Evolutionary conservation across 2,113 vertebrate genomes (phyloP), one percentile per base, ranked within the genome.

Genomic region (Toxostoma redivivum): DNA sequence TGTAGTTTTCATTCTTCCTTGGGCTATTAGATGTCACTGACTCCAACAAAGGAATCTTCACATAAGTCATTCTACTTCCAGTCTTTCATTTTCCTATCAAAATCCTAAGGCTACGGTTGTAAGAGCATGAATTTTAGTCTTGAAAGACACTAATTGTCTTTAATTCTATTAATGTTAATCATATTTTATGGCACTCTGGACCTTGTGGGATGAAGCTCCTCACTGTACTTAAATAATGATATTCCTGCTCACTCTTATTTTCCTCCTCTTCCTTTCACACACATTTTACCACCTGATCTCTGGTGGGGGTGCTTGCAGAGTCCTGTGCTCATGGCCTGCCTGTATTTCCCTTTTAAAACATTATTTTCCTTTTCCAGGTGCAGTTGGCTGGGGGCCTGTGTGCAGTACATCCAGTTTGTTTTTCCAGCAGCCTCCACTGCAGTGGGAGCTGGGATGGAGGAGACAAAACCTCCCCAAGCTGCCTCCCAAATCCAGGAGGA

Each of bases 311-410:
- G 19, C 48, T 61, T 38, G 38, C 71, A 76, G 44, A 15, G 10
- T 3, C 1, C 66, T 10, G 12, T 20, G 60, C 15, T 12, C 22
- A 4, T 5, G 40, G 22, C 1, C 7, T 85, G 12, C 1, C 0
- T 11, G 4, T 2, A 35, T 95, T 91, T 95, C 42, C 62, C 58
- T 66, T 69, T 73, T 23, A 35, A 80, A 95, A 35, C 12, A 12
- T 8, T 12, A 17, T 88, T 95, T 92, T 74, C 31, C 16, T 71
- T 93, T 87, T 73, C 90, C 79, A 87, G 90, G 77, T 95, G 92
- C 57, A 31, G 7, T 14, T 96, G 95, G 95, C 92, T 56, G 78
- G 31, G 2, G 81, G 84, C 93, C 84, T 70, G 48, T 6, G 25
- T 45, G 56, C 87, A 44, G 81, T 7, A 51, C 5, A 3, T 8